These are phyloP conservation scores for Platorchestia sp. DNA, from an alignment of 1,140 invertebrate species.

Conservation along the genomic window DNA sequence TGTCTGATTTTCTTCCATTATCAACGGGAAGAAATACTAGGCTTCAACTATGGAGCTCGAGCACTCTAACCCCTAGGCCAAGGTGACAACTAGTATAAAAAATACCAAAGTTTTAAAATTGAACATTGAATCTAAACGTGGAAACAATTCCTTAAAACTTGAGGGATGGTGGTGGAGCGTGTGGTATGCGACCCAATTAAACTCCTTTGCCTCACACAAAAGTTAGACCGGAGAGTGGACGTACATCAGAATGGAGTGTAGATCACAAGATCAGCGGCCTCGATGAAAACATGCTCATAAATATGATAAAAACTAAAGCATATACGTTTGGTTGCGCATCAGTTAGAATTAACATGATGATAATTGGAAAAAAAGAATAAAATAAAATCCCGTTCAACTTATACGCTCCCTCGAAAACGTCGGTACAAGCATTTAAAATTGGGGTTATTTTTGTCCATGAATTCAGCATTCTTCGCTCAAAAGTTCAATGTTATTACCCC, in stretches of 20 bases:
- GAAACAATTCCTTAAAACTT: neutral
- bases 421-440: neutral
- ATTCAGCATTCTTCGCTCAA: neutral
- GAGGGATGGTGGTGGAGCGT: too few relatives aligned
- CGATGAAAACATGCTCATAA: neutral
- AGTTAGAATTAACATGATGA: neutral
- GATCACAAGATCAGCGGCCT: neutral
- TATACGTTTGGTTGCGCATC: too few relatives aligned
- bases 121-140: neutral
- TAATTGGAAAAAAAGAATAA: neutral
- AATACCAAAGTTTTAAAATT: neutral
- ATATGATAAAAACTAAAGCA: neutral
- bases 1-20: too few relatives aligned
- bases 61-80: too few relatives aligned
- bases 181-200: too few relatives aligned
- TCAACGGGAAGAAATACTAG: too few relatives aligned
- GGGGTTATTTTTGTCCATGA: neutral
- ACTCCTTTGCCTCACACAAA: neutral
- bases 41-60: too few relatives aligned
- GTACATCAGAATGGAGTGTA: neutral
- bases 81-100: neutral
- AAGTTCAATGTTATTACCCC: neutral
- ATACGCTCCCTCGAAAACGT: neutral
- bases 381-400: neutral
- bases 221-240: neutral